phyloP scores from a whole-genome alignment of 37 sponge, comb jelly and placozoan genomes.

The Bolinopsis microptera region DNA sequence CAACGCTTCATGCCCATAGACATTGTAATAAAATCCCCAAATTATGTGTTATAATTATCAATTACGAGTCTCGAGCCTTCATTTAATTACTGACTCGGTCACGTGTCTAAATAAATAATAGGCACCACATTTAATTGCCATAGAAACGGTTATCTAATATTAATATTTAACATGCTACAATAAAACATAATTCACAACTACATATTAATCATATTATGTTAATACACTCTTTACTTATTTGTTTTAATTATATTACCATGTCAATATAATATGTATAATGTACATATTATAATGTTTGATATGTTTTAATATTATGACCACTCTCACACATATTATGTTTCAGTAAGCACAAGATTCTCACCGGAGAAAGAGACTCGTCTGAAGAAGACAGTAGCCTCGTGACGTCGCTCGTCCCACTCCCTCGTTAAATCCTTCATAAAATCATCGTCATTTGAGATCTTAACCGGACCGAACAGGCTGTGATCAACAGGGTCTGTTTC shows the following conservation, averaged over 20 bases:
- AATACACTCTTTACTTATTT: no score
- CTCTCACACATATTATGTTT: no score
- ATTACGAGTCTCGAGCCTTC: background rate
- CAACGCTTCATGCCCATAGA: background rate
- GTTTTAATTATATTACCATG: no score
- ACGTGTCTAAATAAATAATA: background rate
- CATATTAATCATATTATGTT: no score
- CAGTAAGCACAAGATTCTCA: no score
- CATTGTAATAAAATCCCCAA: background rate
- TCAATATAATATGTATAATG: no score
- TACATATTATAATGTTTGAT: no score
- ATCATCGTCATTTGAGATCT: background rate
- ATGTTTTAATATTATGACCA: no score
- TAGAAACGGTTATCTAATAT: background rate
- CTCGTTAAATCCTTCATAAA: slow-evolving; percentile 14
- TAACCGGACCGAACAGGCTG: slow-evolving; percentile 7
- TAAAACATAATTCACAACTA: no score
- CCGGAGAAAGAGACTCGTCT: slow-evolving; percentile 30
- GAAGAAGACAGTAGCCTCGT: slow-evolving; percentile 42
- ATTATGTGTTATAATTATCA: background rate
- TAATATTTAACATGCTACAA: no score
- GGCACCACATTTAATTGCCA: background rate
- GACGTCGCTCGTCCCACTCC: slow-evolving; percentile 48
- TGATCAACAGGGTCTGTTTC: slow-evolving; percentile 46
- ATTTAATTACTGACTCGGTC: background rate